Evolutionary conservation across 2,113 vertebrate genomes (phyloP).

Genomic region (Papio anubis): DNA sequence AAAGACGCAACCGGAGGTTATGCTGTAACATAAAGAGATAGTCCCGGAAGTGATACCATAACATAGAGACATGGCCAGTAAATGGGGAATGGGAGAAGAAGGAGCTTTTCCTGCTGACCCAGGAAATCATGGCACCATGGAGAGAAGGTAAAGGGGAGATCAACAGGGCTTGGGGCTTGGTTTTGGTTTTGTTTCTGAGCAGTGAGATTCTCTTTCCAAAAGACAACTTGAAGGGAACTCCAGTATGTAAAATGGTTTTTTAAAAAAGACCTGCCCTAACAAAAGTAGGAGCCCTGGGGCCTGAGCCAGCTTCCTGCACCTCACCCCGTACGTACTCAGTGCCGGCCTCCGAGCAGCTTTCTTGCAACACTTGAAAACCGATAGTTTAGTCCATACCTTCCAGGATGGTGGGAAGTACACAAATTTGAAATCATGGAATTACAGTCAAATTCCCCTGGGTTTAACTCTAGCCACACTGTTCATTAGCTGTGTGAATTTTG

Average conservation of each 20-base stretch:
- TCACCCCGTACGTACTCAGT: background rate
- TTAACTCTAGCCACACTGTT: background rate
- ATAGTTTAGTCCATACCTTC: conserved; percentile 11
- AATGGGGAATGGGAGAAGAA: background rate
- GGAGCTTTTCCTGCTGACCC: background rate
- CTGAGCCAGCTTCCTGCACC: background rate
- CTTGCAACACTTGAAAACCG: background rate
- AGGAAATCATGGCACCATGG: background rate
- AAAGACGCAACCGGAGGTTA: background rate
- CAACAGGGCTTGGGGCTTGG: background rate
- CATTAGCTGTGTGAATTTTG: background rate
- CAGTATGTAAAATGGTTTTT: background rate
- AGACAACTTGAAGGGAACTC: background rate
- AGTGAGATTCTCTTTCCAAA: background rate
- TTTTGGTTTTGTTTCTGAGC: background rate
- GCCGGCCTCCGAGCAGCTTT: background rate
- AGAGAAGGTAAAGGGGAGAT: background rate
- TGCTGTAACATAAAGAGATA: background rate
- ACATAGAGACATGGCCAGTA: background rate
- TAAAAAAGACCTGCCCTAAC: background rate
- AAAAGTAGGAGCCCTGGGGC: background rate
- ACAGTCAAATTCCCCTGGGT: background rate
- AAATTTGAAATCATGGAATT: background rate
- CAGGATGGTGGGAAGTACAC: no score
- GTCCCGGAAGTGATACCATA: background rate